Percentiles rank a stretch among this genome's conserved stretches.
Conservation (phyloP, 2,113 vertebrate genomes). For the Nestor notabilis region DNA sequence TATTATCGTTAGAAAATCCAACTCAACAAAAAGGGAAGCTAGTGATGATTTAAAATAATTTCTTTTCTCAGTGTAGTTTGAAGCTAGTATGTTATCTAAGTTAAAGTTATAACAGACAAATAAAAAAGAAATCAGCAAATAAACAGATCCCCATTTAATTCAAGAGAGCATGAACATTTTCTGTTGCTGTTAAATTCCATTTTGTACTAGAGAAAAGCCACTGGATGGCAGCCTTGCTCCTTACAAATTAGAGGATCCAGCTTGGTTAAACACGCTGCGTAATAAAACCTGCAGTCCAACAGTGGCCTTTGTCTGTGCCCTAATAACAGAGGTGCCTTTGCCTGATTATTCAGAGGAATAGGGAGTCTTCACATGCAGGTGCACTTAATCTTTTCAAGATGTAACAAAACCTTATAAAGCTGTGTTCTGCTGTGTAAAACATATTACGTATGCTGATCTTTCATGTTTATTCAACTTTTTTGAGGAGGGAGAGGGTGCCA, state of each 20-base stretch:
- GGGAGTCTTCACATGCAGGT: conserved; percentile 68
- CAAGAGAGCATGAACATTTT: not conserved
- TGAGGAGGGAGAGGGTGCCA: not conserved
- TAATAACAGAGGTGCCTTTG: not conserved
- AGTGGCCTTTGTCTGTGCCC: not conserved
- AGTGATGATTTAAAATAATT: not conserved
- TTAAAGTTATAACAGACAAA: not conserved
- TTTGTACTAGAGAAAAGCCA: not conserved
- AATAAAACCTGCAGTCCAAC: not conserved
- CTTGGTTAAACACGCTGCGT: not conserved
- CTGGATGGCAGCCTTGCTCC: conserved; percentile 74
- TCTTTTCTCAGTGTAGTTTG: not conserved
- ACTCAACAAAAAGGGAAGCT: not conserved
- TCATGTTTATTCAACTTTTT: conserved; percentile 51
- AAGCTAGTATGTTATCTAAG: accelerated
- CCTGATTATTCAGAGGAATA: not conserved
- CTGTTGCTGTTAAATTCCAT: not conserved
- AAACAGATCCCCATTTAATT: not conserved
- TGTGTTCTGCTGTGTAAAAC: conserved; percentile 31
- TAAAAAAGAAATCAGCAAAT: not conserved
- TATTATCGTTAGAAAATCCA: not conserved
- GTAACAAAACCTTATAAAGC: conserved; percentile 67
- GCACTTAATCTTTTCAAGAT: conserved; percentile 78
- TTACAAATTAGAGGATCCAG: not conserved
- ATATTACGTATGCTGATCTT: conserved; percentile 34